Evolutionary conservation across 2,888 invertebrate genomes (phyloP).

Genomic region (Habroteleia sp.): DNA sequence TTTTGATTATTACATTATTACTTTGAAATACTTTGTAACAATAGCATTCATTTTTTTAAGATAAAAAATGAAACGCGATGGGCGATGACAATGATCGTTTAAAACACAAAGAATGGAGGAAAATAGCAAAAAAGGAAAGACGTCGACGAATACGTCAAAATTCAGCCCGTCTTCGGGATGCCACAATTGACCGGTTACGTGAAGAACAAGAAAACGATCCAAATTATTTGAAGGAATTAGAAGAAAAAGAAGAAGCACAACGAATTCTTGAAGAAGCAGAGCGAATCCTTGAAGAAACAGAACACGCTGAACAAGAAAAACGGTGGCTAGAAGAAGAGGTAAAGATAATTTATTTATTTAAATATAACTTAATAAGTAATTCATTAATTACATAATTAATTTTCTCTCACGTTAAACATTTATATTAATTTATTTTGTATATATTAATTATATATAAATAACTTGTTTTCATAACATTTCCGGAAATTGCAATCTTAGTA

Average conservation of each 20-base stretch:
- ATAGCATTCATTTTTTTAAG: too few species aligned
- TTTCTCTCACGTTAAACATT: too few species aligned
- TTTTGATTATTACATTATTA: too few species aligned
- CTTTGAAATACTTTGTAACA: too few species aligned
- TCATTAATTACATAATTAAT: too few species aligned
- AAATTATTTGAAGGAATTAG: conserved; percentile 83
- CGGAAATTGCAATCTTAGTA: too few species aligned
- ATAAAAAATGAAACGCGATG: conserved; percentile 28
- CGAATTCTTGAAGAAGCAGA: conserved; percentile 83
- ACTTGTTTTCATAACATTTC: too few species aligned
- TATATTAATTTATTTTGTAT: too few species aligned
- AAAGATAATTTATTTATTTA: conserved; percentile 1
- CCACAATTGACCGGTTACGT: conserved; percentile 82
- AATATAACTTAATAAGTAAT: too few species aligned
- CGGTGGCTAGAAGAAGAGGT: conserved; percentile 87
- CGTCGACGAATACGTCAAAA: conserved; percentile 85
- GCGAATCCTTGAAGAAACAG: too few species aligned
- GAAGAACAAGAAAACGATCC: conserved; percentile 78
- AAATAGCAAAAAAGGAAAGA: conserved; percentile 87
- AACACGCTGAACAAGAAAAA: conserved; percentile 83
- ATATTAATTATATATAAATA: too few species aligned
- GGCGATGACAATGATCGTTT: conserved; percentile 6
- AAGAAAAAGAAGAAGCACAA: conserved; percentile 82
- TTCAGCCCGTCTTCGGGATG: conserved; percentile 84
- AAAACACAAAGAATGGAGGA: conserved; percentile 87